Evolutionary conservation across 2,113 vertebrate species (phyloP).

Genomic region (Callipepla squamata): DNA sequence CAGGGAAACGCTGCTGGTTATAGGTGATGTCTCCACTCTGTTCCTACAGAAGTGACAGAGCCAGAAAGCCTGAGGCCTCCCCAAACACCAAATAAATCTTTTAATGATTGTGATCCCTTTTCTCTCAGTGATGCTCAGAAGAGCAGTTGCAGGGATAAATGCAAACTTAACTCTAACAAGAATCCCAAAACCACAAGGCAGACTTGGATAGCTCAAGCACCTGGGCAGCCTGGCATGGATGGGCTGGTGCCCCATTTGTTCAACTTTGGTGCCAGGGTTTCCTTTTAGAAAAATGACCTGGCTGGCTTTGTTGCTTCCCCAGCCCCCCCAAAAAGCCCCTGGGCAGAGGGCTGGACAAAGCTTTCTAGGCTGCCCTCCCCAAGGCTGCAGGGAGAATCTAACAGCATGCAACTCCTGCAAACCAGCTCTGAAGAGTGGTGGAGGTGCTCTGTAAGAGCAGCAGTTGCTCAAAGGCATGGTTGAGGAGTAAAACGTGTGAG

Average conservation of each 20-base stretch:
- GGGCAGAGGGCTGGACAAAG: not conserved
- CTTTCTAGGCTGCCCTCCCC: not conserved
- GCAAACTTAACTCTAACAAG: not conserved
- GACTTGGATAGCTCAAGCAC: not conserved
- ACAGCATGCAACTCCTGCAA: not conserved
- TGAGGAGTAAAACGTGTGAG: not conserved
- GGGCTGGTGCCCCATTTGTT: not conserved
- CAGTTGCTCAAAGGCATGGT: not conserved
- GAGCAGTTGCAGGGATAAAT: not conserved
- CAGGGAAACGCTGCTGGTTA: not conserved
- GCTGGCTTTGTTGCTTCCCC: not conserved
- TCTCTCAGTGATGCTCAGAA: not conserved
- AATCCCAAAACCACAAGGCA: not conserved
- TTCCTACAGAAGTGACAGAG: not conserved
- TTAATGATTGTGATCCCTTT: not conserved
- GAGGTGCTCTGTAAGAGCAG: not conserved
- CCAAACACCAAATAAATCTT: not conserved
- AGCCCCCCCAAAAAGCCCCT: not conserved
- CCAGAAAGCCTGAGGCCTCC: not conserved
- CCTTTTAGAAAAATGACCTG: not conserved
- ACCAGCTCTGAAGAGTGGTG: fast-evolving
- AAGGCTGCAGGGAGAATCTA: fast-evolving
- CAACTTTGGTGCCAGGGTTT: not conserved
- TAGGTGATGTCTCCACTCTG: not conserved
- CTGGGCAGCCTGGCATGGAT: not conserved